Conservation (phyloP, 2,888 invertebrate species). For the Julus scanicus region DNA sequence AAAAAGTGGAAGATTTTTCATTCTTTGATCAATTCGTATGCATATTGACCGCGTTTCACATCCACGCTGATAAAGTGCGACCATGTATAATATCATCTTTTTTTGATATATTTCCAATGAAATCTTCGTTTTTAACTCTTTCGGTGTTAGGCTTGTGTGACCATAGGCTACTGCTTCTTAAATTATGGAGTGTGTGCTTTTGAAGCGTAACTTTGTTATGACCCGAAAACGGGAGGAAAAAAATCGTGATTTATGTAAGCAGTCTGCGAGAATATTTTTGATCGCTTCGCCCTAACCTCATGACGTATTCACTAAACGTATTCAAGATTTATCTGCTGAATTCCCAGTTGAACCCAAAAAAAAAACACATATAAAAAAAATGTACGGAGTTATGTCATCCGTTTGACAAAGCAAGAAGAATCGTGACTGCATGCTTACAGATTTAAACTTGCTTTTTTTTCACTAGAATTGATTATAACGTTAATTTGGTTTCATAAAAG, state of each 20-base stretch:
- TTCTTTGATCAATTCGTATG: constrained; percentile 12
- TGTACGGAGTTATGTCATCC: background rate
- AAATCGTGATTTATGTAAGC: constrained; percentile 27
- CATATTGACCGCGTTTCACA: background rate
- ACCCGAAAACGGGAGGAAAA: background rate
- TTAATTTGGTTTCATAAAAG: background rate
- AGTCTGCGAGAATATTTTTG: constrained; percentile 34
- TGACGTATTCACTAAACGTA: constrained; percentile 42
- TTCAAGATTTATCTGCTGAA: constrained; percentile 21
- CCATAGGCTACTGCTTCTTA: constrained; percentile 20
- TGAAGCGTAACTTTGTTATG: constrained; percentile 39
- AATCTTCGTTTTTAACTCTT: background rate
- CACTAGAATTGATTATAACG: background rate
- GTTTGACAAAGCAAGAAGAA: background rate
- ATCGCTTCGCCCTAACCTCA: constrained; percentile 38
- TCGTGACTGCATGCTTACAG: background rate
- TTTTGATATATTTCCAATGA: constrained; percentile 41
- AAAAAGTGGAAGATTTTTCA: constrained; percentile 13
- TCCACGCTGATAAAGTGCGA: constrained; percentile 7
- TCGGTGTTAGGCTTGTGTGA: background rate
- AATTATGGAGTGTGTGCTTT: constrained; percentile 34
- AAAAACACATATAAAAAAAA: background rate
- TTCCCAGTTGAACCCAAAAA: background rate
- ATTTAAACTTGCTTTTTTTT: background rate
- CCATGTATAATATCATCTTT: background rate